Base-by-base conservation (phyloP, 2,113 vertebrate species). In the Fregetta grallaria region DNA sequence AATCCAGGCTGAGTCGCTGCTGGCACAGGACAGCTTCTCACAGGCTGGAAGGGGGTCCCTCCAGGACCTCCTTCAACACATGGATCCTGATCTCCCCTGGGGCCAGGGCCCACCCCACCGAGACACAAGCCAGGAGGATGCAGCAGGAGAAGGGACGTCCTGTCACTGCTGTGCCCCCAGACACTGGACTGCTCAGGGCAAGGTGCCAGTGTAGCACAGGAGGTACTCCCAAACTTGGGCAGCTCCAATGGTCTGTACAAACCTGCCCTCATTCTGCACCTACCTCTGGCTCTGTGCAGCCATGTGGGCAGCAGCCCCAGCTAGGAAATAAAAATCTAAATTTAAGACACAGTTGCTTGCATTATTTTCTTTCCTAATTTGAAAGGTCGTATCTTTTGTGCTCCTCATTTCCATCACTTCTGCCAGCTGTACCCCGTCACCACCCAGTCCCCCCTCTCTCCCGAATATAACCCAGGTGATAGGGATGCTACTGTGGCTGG, bases 381-480 rank as follows among this genome's bases (percentile, higher is more conserved):
- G 67, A 72, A 81, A 44, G 27, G 5, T 42, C 4, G 0, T 40
- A 1, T 36, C 19, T 65, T 55, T 42, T 38, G 38, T 50, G 25
- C 72, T 82, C 21, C 11, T 50, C 22, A 17, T 50, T 62, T 53
- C 74, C 52, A 23, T 10, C 25, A 26, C 11, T 77, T 70, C 59
- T 67, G 23, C 19, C 59, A 66, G 36, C 50, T 36, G 29, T 9
- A 5, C 27, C 36, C 27, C 21, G 34, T 6, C 55, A 14, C 42
- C 13, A 5, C 38, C 38, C 44, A 72, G 86, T 23, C 38, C 21
- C 40, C 13, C 32, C 8, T 7, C 50, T 86, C 52, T 42, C 62
- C 82, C 3, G 7, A 42, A 25, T 6, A 12, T 5, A 25, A 19
- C 1, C 1, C 45, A 15, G 32, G 4, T 23, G 11, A 23, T 3